A percentile compares a stretch with the other conserved stretches of the same genome.
Conservation (phyloP, 2,797 vertebrate species). For the Mastacembelus armatus region DNA sequence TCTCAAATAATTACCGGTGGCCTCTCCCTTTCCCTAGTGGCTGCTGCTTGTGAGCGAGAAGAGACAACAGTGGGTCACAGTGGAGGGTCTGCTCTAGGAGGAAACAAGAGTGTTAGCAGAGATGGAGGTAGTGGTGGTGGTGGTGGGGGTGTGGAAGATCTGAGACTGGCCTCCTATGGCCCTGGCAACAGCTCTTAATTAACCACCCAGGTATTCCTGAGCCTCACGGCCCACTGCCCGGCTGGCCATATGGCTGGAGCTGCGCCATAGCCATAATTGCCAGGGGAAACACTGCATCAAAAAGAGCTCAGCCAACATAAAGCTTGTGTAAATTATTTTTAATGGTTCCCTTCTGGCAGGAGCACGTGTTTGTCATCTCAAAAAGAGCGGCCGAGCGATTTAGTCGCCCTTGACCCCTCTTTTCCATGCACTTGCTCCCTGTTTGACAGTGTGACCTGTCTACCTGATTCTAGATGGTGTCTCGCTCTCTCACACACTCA, state of each 20-base stretch:
- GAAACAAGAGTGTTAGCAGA: slow-evolving; percentile 68
- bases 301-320: slow-evolving; percentile 89
- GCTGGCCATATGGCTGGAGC: slow-evolving; percentile 96
- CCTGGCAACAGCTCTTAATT: slow-evolving; percentile 98
- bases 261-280: slow-evolving; percentile 91
- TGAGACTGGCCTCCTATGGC: slow-evolving; percentile 94
- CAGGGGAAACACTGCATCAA: slow-evolving; percentile 94
- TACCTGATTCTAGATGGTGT: slow-evolving; percentile 72
- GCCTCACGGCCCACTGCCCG: slow-evolving; percentile 89
- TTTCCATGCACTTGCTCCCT: slow-evolving; percentile 75
- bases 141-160: slow-evolving; percentile 89
- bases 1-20: slow-evolving; percentile 98
- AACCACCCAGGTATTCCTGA: slow-evolving; percentile 99
- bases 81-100: slow-evolving; percentile 71
- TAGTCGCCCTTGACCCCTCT: slow-evolving; percentile 84
- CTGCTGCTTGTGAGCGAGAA: slow-evolving; percentile 76
- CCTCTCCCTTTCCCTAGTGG: slow-evolving; percentile 94
- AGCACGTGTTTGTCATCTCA: slow-evolving; percentile 90
- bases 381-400: slow-evolving; percentile 74
- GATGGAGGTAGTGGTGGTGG: slow-evolving; percentile 51
- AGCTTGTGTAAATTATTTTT: slow-evolving; percentile 97
- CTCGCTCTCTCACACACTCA: slow-evolving; percentile 43
- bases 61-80: slow-evolving; percentile 80
- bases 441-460: slow-evolving; percentile 75
- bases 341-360: slow-evolving; percentile 93